Conservation (phyloP, 2,113 vertebrate genomes). For the Sigmodon hispidus region DNA sequence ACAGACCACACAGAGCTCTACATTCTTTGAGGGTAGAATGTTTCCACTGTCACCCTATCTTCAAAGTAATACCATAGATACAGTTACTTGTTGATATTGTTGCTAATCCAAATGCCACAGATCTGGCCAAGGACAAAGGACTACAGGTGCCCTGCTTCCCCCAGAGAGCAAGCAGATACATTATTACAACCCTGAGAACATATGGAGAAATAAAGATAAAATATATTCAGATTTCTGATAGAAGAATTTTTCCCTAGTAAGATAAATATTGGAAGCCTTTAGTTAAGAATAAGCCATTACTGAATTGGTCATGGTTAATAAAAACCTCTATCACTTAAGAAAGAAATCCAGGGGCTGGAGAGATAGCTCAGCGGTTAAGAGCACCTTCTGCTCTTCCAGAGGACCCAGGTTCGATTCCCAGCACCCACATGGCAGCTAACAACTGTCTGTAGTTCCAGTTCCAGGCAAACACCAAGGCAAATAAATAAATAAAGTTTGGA, state of each 20-base stretch:
- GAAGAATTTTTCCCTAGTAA: neutral
- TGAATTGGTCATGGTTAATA: conserved; percentile 27
- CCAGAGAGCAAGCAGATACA: neutral
- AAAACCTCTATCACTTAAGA: neutral
- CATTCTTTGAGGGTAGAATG: neutral
- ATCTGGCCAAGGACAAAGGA: neutral
- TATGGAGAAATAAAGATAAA: neutral
- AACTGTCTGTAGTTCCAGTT: too few species aligned
- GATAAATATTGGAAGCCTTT: neutral
- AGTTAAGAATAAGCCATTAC: neutral
- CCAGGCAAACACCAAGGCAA: too few species aligned
- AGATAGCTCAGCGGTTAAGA: too few species aligned
- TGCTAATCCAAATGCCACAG: neutral
- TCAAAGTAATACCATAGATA: neutral
- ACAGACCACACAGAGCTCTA: neutral
- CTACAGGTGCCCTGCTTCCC: neutral
- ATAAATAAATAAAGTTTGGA: too few species aligned
- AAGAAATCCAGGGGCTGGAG: neutral
- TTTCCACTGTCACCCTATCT: neutral
- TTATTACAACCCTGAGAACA: neutral
- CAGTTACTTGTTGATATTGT: neutral
- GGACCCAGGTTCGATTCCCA: too few species aligned
- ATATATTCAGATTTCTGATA: neutral
- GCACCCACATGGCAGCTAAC: too few species aligned
- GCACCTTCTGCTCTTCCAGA: too few species aligned